Base-by-base conservation (phyloP, 2,113 vertebrate species). In the Prietella phreatophila region DNA sequence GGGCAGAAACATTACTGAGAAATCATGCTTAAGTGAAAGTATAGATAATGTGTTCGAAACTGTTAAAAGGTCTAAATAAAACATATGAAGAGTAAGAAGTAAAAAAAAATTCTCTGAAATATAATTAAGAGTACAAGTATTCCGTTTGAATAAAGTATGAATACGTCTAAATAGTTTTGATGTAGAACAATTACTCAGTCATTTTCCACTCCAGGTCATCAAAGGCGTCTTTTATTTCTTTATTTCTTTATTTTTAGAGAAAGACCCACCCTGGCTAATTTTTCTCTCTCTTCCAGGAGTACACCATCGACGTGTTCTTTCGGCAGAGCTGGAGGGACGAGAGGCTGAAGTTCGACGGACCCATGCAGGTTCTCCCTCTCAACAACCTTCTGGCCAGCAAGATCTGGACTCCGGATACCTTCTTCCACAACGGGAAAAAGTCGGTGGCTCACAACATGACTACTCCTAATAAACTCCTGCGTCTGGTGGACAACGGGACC, bases 381-480 rank as follows among this genome's bases (percentile, higher is more conserved):
- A 96, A 96, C 93, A 96, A 96, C 92, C 95, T 96, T 42, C 91
- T 96, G 85, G 96, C 96, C 89, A 96, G 95, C 90, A 96, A 96
- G 88, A 96, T 96, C 90, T 96, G 96, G 96, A 96, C 96, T n/a
- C 96, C 96, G 1, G 96, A 96, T 79, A 96, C 96, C 7, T 96
- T 96, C 88, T 96, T 96, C 88, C 95, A 96, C 93, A 96, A 96
- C 4, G 95, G 96, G 10, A 96, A 96, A 93, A 96, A 96, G 88
- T 96, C 96, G 0, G 96, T 96, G 85, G 96, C 96, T 50, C 96
- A 96, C 93, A 96, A 96, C 90, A 96, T 96, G 95, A 96, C 96
- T 0, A 96, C 95, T 6, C 96, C 96, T 0, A 96, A 96, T 93
- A 96, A 96, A 88, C 95, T 96, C 22, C 93, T 96, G 1, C 92